Base-by-base conservation (phyloP, 2,797 vertebrate genomes). In the Gymnothorax reevesii region DNA sequence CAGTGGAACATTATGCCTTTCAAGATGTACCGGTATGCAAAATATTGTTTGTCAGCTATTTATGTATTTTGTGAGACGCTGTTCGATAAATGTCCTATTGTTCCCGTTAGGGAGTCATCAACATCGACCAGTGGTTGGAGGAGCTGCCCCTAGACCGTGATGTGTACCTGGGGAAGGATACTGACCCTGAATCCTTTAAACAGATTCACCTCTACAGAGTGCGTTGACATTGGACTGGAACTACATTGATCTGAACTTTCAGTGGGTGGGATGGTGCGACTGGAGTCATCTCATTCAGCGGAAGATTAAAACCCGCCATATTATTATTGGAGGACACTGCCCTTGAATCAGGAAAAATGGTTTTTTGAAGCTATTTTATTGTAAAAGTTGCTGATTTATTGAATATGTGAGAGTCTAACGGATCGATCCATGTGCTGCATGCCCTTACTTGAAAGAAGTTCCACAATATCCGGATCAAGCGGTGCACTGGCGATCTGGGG, bases 151-250 rank as follows among this genome's bases (percentile, higher is more conserved):
- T 98, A 52, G 94, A 96, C 91, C 96, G 95, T 20, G 90, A 95
- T 33, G 91, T 95, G 1, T 97, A 89, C 90, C 80, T 95, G 90
- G 96, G 95, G 88, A 92, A 92, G 88, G 96, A 97, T 85, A 84
- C 88, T 5, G 97, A 97, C 93, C 92, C 91, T 62, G 97, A 97
- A 83, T 93, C 95, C 0, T 95, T 98, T 2, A 92, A 95, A 92
- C 96, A 98, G 93, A 97, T 99, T 91, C 97, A 97, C 91, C 95
- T 98, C 60, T 98, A 99, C 92, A 95, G 91, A 83, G 95, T 99
- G 91, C 87, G 97, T 13, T 97, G 96, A 95, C 20, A 4, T 57
- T 7, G 20, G 52, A 66, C 59, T 54, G 57, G 57, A 64, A 60
- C 54, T 25, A 82, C 22, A 1, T 1, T 84, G 62, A 7, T 15